Evolutionary conservation across 2,797 vertebrate genomes (phyloP).

Genomic region (Erethizon dorsatum): DNA sequence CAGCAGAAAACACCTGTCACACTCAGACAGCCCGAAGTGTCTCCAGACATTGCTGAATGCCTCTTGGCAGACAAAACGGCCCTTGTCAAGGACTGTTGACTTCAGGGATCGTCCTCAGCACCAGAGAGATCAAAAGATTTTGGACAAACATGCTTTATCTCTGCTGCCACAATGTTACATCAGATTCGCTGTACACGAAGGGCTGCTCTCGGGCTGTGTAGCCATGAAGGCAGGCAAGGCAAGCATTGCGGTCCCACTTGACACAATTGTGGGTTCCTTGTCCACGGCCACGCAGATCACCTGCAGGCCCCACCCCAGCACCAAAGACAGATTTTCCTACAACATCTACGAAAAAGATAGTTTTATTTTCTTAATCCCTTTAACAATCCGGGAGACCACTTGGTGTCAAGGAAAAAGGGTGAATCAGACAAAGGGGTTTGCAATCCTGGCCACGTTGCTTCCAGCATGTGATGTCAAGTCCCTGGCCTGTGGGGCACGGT

Average conservation of each 20-base stretch:
- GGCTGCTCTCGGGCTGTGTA: background rate
- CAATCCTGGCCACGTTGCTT: accelerated
- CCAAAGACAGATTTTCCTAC: background rate
- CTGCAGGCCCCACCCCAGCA: background rate
- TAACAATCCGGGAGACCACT: background rate
- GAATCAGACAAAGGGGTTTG: background rate
- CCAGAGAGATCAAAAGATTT: too few relatives aligned
- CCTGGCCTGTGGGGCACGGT: background rate
- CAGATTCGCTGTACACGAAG: accelerated
- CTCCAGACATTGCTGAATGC: background rate
- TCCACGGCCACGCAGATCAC: background rate
- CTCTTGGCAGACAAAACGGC: background rate
- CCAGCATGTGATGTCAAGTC: accelerated
- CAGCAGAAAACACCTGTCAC: background rate
- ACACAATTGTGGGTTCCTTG: accelerated
- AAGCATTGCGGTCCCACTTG: accelerated
- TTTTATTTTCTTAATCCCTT: background rate
- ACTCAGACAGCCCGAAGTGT: background rate
- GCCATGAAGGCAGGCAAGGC: background rate
- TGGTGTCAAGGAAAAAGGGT: background rate
- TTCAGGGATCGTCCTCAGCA: accelerated
- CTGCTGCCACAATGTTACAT: accelerated
- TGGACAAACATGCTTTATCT: background rate
- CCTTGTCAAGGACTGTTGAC: background rate
- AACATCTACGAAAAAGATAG: background rate